These are phyloP conservation scores for Oxystoma pomonae DNA, from an alignment of 2,888 invertebrate genomes.

Conservation along the genomic window DNA sequence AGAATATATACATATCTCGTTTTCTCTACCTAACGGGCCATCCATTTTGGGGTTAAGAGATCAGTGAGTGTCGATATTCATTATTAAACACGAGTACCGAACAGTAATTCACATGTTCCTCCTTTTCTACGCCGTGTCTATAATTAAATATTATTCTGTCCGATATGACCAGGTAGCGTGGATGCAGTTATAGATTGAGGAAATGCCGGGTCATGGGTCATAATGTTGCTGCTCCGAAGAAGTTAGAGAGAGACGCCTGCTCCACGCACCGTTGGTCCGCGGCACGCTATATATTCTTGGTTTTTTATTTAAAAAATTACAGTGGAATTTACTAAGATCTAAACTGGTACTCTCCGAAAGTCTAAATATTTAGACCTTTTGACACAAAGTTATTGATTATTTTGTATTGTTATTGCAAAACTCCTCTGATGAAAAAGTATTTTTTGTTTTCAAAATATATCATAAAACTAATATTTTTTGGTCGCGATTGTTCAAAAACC, in stretches of 20 bases:
- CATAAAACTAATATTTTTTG: too few relatives aligned
- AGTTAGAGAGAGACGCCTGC: background rate
- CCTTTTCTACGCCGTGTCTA: slow-evolving; percentile 26
- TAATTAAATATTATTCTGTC: slow-evolving; percentile 39
- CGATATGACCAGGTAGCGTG: slow-evolving; percentile 43
- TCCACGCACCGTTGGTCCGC: background rate
- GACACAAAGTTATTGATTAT: too few relatives aligned
- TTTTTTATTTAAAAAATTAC: too few relatives aligned
- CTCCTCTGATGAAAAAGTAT: too few relatives aligned
- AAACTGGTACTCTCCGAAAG: too few relatives aligned
- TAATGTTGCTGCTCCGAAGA: slow-evolving; percentile 40
- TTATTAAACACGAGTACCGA: slow-evolving; percentile 28
- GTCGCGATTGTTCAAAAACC: too few relatives aligned
- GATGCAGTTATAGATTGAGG: slow-evolving; percentile 42
- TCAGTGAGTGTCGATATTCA: background rate
- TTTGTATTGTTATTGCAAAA: too few relatives aligned
- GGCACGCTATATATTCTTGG: too few relatives aligned
- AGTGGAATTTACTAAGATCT: too few relatives aligned
- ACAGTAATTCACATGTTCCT: slow-evolving; percentile 36
- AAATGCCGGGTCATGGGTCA: slow-evolving; percentile 42
- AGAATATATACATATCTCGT: background rate
- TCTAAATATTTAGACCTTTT: too few relatives aligned
- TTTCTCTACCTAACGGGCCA: background rate
- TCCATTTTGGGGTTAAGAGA: slow-evolving; percentile 1
- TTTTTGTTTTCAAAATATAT: too few relatives aligned